Evolutionary conservation across 2,797 vertebrate genomes (phyloP), one percentile per base, ranked within the genome.

Genomic region (Oophaga sylvatica): DNA sequence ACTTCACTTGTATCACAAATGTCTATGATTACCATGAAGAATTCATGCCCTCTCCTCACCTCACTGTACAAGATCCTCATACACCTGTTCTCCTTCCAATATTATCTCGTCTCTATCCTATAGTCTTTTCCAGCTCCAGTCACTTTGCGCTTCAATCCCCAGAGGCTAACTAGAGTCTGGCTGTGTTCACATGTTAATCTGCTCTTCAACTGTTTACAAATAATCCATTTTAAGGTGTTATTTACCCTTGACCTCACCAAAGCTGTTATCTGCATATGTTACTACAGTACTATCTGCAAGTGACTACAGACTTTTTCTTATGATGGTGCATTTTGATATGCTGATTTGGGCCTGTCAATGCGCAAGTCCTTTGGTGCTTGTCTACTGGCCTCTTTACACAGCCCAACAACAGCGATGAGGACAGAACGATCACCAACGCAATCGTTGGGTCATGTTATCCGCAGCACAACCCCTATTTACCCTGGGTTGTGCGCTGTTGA

Each of bases 151-250:
- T 67, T 31, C 48, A 57, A 10, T 68, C 62, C 81, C 67, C 8
- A 10, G 26, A 57, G 45, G 67, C 16, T 29, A 59, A 35, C 48
- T 57, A 83, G 41, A 29, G 29, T 56, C 48, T 70, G 20, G 35
- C 17, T 22, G 48, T 20, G 29, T 71, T 83, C 65, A 71, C 67
- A 83, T 82, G 29, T 53, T 68, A 26, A 68, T 22, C 63, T n/a
- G 26, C n/a, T 26, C 63, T 82, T 68, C 63, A 29, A 22, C 41
- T 29, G 35, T 26, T 65, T 56, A 75, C 19, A 45, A n/a, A 80
- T 81, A 45, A 67, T 53, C 62, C 41, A 53, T 83, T 83, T 83
- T 68, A 48, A n/a, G 65, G 81, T 53, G 53, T 48, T 53, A 83
- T 71, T 83, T 56, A 57, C 80, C 63, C 41, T 75, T 57, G 76